Base-by-base conservation (phyloP, 2,888 invertebrate genomes). In the Oegoconia quadripuncta region DNA sequence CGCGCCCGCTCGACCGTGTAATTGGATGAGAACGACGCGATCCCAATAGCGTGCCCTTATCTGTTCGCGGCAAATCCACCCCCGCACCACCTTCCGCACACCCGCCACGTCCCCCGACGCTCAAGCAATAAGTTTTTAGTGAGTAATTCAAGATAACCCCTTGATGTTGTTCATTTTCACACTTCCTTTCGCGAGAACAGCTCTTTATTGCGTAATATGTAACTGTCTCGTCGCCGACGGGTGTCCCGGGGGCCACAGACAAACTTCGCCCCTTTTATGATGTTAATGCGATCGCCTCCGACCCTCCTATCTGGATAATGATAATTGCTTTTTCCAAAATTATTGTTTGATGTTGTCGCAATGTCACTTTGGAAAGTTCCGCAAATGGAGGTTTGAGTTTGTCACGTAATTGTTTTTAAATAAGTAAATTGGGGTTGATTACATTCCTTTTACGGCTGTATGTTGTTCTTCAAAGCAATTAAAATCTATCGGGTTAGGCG, bases 101-200 rank as follows among this genome's bases (percentile, higher is more conserved):
- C 66, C 71, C 62, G 58, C 60, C 48, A 44, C 51, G 54, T 60
- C 71, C 67, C 57, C 55, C 59, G 52, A 62, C 59, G 63, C 72
- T 65, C 69, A 64, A 55, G 73, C 84, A 82, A 84, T 87, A 86
- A 86, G 83, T 86, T 87, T 86, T 86, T 86, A 86, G 86, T 84
- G 86, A 86, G 86, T 84, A 86, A 86, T 87, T 86, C 81, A 83
- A 86, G 86, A 87, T 87, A 87, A 86, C 86, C 87, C 86, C 84
- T 86, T 86, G 79, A 84, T 84, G 86, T 84, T 84, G 84, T 83
- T 87, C 86, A 87, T 86, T 87, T 87, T 87, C 86, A 87, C 87
- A 87, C 86, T 86, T 87, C 86, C 87, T 86, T 86, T 81, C 80
- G 82, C 87, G 87, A 87, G 86, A 86, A 87, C 87, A 86, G 87